A percentile compares a stretch with the other conserved stretches of the same genome.
Evolutionary conservation across 1,140 invertebrate species (phyloP).

Genomic region (Euschistus heros): DNA sequence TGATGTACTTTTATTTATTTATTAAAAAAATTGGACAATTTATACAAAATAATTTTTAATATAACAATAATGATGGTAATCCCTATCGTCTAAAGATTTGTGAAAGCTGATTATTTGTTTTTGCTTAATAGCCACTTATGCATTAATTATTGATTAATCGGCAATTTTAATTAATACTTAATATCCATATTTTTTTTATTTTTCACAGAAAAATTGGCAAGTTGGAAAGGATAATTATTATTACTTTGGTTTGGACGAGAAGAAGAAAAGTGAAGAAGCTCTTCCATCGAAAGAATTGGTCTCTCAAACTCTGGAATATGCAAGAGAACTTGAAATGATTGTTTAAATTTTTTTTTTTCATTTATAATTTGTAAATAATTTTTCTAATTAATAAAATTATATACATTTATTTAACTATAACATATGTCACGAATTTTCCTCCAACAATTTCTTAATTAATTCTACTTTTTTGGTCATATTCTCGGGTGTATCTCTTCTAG

Average conservation of each 20-base stretch:
- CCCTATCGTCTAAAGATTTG: too few species aligned
- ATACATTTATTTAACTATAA: slow-evolving; percentile 2
- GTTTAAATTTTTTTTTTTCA: slow-evolving; percentile 49
- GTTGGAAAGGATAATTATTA: slow-evolving; percentile 68
- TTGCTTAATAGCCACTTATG: too few species aligned
- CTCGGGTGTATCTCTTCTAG: slow-evolving; percentile 36
- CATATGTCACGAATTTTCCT: not conserved
- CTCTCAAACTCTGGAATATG: slow-evolving; percentile 91
- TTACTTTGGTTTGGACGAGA: slow-evolving; percentile 60
- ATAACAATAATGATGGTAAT: too few species aligned
- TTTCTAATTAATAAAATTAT: slow-evolving; percentile 5
- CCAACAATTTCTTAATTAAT: slow-evolving; percentile 3
- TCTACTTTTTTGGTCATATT: slow-evolving; percentile 10
- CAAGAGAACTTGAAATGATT: slow-evolving; percentile 97
- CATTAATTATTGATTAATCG: too few species aligned
- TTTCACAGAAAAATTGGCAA: slow-evolving; percentile 59
- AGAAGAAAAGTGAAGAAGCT: slow-evolving; percentile 66
- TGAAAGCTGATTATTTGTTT: too few species aligned
- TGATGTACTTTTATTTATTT: too few species aligned
- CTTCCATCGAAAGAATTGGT: slow-evolving; percentile 84
- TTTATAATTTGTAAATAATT: slow-evolving; percentile 4
- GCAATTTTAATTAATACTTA: too few species aligned
- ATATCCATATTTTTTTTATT: slow-evolving; percentile 23
- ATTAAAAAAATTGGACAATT: too few species aligned
- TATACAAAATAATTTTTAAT: too few species aligned